Evolutionary conservation across 2,797 vertebrate genomes (phyloP), one percentile per base, ranked within the genome.

Genomic region (Tachyglossus aculeatus): DNA sequence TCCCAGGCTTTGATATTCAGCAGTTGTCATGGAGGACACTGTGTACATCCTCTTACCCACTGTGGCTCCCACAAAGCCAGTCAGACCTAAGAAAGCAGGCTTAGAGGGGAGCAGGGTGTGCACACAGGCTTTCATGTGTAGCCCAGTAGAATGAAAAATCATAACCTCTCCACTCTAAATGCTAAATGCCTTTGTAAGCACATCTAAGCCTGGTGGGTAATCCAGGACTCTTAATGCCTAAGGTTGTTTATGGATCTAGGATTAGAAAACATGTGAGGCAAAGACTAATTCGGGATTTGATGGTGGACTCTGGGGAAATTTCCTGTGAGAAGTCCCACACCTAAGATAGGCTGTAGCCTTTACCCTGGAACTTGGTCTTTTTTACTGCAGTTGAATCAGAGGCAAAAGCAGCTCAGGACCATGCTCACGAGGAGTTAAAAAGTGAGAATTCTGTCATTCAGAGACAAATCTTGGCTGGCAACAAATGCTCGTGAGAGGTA

Each of bases 391-490:
- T 33, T 67, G 68, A 66, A 37, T 64, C 41, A 61, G 45, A 67
- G 16, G 18, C 2, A 47, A 52, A 70, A 64, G 8, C 1, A 66
- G 45, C 58, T 39, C 9, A 57, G 6, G 57, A n/a, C 3, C 48
- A 43, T 19, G 9, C 47, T 66, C 22, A 67, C 9, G 19, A 58
- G 34, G 12, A 71, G 6, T 12, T 60, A 66, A 51, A 24, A 9
- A 7, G 60, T 40, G 24, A 61, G 2, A 7, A 67, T 71, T 67
- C 74, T 67, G 19, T 39, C 7, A 56, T 67, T 45, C 62, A 71
- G 21, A 51, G 5, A 52, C 16, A 74, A 72, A 78, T 48, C 10
- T 29, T 6, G 7, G 27, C 16, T 31, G 27, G 29, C 36, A 71
- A 70, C 38, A 60, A 60, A 32, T 50, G 0, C 57, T 80, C 73